Evolutionary conservation across 2,113 vertebrate genomes (phyloP).

Genomic region (Ceyx margarethae): DNA sequence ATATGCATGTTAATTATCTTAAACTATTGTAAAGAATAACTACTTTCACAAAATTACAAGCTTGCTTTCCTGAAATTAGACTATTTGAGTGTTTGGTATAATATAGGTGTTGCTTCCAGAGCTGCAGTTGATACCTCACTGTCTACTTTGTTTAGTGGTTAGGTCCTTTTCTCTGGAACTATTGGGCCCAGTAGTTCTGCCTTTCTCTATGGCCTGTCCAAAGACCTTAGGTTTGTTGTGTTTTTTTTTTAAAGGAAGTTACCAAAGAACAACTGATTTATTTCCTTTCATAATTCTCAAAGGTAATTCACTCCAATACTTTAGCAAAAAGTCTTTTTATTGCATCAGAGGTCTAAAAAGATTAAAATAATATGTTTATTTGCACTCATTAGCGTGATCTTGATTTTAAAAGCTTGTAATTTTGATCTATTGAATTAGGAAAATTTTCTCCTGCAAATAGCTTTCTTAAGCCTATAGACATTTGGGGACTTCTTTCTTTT

Average conservation of each 20-base stretch:
- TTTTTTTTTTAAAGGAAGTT: not conserved
- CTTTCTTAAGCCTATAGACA: not conserved
- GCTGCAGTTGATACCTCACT: not conserved
- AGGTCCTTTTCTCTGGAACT: not conserved
- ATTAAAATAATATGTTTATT: not conserved
- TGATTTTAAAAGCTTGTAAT: not conserved
- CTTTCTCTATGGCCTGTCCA: not conserved
- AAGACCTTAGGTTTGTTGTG: not conserved
- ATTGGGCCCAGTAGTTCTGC: not conserved
- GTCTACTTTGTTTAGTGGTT: not conserved
- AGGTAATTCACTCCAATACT: not conserved
- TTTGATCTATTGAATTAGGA: not conserved
- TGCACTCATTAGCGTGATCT: not conserved
- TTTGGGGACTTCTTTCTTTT: not conserved
- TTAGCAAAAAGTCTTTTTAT: not conserved
- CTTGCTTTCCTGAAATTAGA: not conserved
- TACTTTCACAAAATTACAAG: not conserved
- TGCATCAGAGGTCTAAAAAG: not conserved
- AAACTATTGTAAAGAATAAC: not conserved
- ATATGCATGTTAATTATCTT: not conserved
- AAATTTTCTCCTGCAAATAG: not conserved
- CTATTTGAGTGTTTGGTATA: not conserved
- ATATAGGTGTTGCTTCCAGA: not conserved
- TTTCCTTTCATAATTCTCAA: not conserved
- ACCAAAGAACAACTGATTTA: fast-evolving